Conservation (phyloP, 2,888 invertebrate genomes). For the Uloborus plumipes region DNA sequence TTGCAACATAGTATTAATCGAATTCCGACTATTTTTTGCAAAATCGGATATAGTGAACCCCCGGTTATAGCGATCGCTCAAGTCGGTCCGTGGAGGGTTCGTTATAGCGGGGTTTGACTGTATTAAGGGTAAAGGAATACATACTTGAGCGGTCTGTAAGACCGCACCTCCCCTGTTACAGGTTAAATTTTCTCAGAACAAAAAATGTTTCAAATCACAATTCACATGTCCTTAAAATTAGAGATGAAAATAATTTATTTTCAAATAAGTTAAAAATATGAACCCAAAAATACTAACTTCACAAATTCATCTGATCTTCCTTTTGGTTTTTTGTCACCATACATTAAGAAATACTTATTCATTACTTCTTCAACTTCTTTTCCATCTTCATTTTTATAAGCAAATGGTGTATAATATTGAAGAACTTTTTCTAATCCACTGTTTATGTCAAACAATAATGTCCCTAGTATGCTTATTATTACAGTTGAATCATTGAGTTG, state of each 20-base stretch:
- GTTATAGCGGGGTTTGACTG: too few relatives aligned
- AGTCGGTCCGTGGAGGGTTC: too few relatives aligned
- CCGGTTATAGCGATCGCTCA: too few relatives aligned
- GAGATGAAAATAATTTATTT: background rate
- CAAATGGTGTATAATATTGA: slow-evolving; percentile 82
- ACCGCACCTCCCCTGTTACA: too few relatives aligned
- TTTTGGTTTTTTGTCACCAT: slow-evolving; percentile 76
- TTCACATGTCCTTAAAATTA: background rate
- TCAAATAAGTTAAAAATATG: background rate
- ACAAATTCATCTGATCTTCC: slow-evolving; percentile 71
- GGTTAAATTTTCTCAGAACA: too few relatives aligned
- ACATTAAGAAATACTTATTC: slow-evolving; percentile 91
- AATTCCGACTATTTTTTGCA: too few relatives aligned
- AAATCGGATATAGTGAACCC: too few relatives aligned
- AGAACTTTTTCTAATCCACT: slow-evolving; percentile 78
- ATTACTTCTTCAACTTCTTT: slow-evolving; percentile 81
- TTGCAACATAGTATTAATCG: too few relatives aligned
- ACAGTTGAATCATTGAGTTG: slow-evolving; percentile 94
- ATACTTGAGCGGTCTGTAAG: too few relatives aligned
- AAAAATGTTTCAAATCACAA: too few relatives aligned
- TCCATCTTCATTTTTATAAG: slow-evolving; percentile 79
- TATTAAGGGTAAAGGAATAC: too few relatives aligned
- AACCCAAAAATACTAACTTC: slow-evolving; percentile 68
- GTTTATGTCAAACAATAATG: slow-evolving; percentile 76
- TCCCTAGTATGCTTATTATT: slow-evolving; percentile 89